Evolutionary conservation across 2,888 invertebrate genomes (phyloP), one percentile per base, ranked within the genome.

Genomic region (Eurois occulta): DNA sequence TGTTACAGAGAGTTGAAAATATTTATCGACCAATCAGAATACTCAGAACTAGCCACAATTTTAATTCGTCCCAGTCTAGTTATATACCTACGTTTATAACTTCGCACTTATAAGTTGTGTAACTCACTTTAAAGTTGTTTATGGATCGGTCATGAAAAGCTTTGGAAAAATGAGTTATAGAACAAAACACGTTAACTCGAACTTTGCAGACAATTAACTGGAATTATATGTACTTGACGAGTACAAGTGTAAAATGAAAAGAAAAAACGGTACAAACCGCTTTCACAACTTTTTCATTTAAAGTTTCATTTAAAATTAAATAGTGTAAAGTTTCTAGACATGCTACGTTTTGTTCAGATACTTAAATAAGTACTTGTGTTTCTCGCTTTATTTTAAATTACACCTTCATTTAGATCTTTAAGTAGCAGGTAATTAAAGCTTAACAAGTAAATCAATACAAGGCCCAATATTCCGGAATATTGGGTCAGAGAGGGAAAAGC

Each of bases 241-340:
- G 43, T 78, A 79, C 68, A 79, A 84, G 78, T 78, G 75, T 72
- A 87, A 85, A 82, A 77, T 81, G 58, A 78, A 82, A 88, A 74
- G 58, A 78, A 85, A 78, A 80, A 75, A 41, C 55, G 3, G 41
- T 70, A 77, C 78, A 78, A 87, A 87, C 81, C 87, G 78, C 75
- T 84, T 78, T 80, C 55, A 41, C 60, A 80, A 87, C 80, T 84
- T 88, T 85, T 84, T 84, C 80, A 88, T 87, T 85, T 83, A 83
- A 87, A 89, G 78, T 88, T 86, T 84, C 38, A 46, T 80, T 70
- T 83, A 77, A 86, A 87, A 89, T 84, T 77, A 87, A 89, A 84
- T 77, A 81, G 65, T 81, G 64, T 76, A 16, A 89, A 84, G 78
- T 88, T 88, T 86, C 41, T 72, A 84, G 83, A 84, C 79, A 67